Evolutionary conservation across 2,113 vertebrate species (phyloP).

Genomic region (Pantherophis guttatus): DNA sequence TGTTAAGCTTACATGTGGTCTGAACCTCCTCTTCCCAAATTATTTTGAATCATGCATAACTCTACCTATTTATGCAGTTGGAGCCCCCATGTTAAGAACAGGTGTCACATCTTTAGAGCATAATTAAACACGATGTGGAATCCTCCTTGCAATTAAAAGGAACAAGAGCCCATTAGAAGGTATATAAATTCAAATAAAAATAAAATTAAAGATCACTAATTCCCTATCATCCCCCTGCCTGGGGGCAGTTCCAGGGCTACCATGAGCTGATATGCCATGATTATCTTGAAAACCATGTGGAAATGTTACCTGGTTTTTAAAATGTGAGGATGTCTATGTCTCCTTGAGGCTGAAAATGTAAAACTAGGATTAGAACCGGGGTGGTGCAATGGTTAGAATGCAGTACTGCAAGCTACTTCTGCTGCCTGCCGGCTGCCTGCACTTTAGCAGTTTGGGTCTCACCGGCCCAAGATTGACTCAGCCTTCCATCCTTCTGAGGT

Average conservation of each 20-base stretch:
- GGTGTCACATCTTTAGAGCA: too few relatives aligned
- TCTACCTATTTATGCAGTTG: not conserved
- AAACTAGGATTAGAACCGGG: not conserved
- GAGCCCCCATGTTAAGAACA: not conserved
- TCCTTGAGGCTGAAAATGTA: not conserved
- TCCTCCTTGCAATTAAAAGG: too few relatives aligned
- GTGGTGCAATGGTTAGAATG: too few relatives aligned
- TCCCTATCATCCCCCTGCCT: not conserved
- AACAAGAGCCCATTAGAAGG: too few relatives aligned
- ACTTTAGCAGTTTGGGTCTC: too few relatives aligned
- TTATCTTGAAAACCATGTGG: not conserved
- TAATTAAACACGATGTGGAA: too few relatives aligned
- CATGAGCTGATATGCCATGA: not conserved
- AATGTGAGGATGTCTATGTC: not conserved
- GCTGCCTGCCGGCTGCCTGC: too few relatives aligned
- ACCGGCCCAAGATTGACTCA: too few relatives aligned
- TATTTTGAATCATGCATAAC: not conserved
- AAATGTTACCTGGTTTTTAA: not conserved
- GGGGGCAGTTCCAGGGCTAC: not conserved
- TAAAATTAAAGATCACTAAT: too few relatives aligned
- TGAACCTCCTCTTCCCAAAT: not conserved
- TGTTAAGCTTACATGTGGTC: not conserved
- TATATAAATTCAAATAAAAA: too few relatives aligned
- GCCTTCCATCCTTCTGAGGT: too few relatives aligned
- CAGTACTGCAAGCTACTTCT: too few relatives aligned